These are phyloP conservation scores for Lepus timidus DNA, from an alignment of 2,113 vertebrate species.

Conservation along the genomic window DNA sequence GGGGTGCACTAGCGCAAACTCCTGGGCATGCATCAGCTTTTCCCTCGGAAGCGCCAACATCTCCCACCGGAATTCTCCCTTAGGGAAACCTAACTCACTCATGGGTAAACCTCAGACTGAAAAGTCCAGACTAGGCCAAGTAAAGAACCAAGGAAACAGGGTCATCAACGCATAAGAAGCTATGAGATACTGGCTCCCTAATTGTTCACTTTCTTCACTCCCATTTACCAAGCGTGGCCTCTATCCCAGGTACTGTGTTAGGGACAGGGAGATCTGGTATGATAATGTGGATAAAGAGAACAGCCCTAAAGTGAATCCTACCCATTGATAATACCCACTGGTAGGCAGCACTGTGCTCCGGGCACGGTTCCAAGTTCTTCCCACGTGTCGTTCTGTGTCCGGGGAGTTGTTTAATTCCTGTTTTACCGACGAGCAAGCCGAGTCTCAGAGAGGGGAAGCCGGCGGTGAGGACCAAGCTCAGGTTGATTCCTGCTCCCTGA, in stretches of 20 bases:
- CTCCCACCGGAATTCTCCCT: not conserved
- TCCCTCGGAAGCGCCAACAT: not conserved
- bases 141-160: not conserved
- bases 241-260: not conserved
- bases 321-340: not conserved
- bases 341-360: not conserved
- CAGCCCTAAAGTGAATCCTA: not conserved
- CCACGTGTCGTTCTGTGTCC: not conserved
- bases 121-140: not conserved
- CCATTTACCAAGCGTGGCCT: not conserved
- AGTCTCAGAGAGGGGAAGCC: not conserved
- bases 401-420: no score
- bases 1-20: not conserved
- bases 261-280: not conserved
- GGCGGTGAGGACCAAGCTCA: not conserved
- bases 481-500: not conserved
- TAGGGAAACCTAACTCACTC: no score
- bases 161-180: not conserved
- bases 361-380: not conserved
- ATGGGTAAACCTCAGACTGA: not conserved
- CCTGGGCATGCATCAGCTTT: not conserved
- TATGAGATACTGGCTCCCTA: not conserved
- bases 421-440: not conserved
- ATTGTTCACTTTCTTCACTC: not conserved
- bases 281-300: not conserved